These are phyloP conservation scores for Thripadectes ignobilis DNA, from an alignment of 2,797 vertebrate species.

Conservation along the genomic window DNA sequence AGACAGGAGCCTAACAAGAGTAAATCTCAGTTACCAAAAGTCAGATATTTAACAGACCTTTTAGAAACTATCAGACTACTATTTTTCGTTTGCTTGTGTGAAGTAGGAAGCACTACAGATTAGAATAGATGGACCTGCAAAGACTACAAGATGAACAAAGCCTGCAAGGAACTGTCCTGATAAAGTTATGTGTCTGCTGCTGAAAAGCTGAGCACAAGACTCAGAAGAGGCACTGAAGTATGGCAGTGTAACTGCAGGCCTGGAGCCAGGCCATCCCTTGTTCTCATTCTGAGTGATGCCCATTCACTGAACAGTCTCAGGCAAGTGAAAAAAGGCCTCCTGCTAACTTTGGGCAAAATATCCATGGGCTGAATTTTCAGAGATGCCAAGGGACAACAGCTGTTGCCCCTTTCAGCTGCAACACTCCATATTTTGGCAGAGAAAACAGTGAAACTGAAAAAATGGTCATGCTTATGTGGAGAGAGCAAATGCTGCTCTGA, in stretches of 20 bases:
- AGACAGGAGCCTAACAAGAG: constrained; percentile 51
- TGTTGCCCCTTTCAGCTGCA: background rate
- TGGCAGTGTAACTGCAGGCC: background rate
- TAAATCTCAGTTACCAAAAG: background rate
- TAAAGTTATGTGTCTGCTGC: background rate
- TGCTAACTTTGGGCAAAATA: background rate
- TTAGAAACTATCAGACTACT: background rate
- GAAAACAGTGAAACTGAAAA: background rate
- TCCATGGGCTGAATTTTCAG: background rate
- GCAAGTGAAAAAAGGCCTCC: background rate
- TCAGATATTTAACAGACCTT: background rate
- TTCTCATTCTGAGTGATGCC: background rate
- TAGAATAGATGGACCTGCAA: background rate
- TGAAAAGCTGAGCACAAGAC: background rate
- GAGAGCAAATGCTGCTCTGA: background rate
- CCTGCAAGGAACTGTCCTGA: background rate
- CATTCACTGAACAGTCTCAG: background rate
- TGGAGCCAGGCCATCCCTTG: background rate
- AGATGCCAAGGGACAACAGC: background rate
- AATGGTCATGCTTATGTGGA: background rate
- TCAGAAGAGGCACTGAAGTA: background rate
- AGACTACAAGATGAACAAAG: background rate
- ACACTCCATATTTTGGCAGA: background rate
- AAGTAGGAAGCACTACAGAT: background rate
- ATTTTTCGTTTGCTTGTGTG: background rate